Base-by-base conservation (phyloP, 2,113 vertebrate species). In the Mirza zaza region DNA sequence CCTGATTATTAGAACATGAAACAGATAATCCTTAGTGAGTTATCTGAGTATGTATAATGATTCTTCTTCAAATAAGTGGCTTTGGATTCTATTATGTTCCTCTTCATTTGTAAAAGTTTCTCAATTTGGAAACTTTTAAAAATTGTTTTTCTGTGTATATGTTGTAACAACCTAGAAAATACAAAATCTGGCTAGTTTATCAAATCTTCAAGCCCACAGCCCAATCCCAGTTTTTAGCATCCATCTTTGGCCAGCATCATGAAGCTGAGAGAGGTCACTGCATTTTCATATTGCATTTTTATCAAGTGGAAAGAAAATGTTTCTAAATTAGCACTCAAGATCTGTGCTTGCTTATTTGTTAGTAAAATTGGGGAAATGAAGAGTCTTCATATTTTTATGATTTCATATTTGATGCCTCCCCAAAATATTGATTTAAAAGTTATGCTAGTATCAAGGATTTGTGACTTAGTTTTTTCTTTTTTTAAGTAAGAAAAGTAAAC, bases 211-310 rank as follows among this genome's bases (percentile, higher is more conserved):
- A 96, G 80, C 17, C 10, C 36, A 59, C 15, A 36, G 20, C 86
- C 55, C 45, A 85, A 65, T 87, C 85, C 42, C 13, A 85, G 50
- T 63, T 94, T 89, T 86, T 92, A 90, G 39, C 65, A 96, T 57
- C 39, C 20, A 42, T 79, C 92, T 90, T 82, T 55, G 29, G 76
- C 21, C 50, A 13, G 50, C 82, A 85, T 36, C 39, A 80, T 48
- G 79, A 91, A 85, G 23, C 34, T 82, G 57, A 59, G 61, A 92
- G 89, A 97, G 29, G 50, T 84, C 65, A 50, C 29, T 95, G 77
- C n/a, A 86, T 92, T 95, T 96, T 89, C n/a, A 84, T 55, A 95
- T 27, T 90, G n/a, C 10, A 25, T 90, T 96, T 96, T 90, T 96
- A 59, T 94, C 87, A 95, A 32, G 80, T 14, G 86, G n/a, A 95